These are phyloP conservation scores for Adoxophyes honmai DNA, from an alignment of 1,140 invertebrate genomes.

Conservation along the genomic window DNA sequence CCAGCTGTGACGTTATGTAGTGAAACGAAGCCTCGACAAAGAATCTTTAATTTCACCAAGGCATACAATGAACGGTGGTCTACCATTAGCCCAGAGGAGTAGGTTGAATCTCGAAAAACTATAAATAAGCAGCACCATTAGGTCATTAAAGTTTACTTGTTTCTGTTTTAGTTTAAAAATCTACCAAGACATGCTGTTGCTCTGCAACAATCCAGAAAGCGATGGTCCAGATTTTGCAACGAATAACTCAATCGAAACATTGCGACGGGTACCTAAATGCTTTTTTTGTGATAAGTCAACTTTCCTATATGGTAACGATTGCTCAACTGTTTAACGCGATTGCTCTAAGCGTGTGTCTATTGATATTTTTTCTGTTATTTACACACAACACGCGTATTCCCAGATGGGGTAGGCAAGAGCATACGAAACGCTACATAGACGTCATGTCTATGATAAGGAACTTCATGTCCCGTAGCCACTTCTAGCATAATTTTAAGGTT, in stretches of 20 bases:
- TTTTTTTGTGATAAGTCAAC: too few relatives aligned
- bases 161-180: constrained; percentile 18
- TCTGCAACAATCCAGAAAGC: constrained; percentile 24
- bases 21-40: constrained; percentile 68
- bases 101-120: constrained; percentile 7
- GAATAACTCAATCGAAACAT: constrained; percentile 20
- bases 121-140: neutral
- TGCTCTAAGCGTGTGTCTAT: too few relatives aligned
- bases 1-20: constrained; percentile 77
- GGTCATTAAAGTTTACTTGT: neutral
- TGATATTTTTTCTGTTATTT: too few relatives aligned
- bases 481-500: too few relatives aligned
- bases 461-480: too few relatives aligned
- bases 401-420: too few relatives aligned
- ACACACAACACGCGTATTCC: too few relatives aligned
- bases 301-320: too few relatives aligned
- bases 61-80: constrained; percentile 28
- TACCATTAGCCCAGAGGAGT: constrained; percentile 21
- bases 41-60: constrained; percentile 70
- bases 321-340: too few relatives aligned
- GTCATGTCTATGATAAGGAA: too few relatives aligned
- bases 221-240: constrained; percentile 24
- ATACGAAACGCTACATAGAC: too few relatives aligned
- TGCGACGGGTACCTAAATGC: constrained; percentile 22
- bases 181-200: constrained; percentile 23